phyloP scores from a whole-genome alignment of 2,113 vertebrate genomes.

The Oreochromis spilurus region DNA sequence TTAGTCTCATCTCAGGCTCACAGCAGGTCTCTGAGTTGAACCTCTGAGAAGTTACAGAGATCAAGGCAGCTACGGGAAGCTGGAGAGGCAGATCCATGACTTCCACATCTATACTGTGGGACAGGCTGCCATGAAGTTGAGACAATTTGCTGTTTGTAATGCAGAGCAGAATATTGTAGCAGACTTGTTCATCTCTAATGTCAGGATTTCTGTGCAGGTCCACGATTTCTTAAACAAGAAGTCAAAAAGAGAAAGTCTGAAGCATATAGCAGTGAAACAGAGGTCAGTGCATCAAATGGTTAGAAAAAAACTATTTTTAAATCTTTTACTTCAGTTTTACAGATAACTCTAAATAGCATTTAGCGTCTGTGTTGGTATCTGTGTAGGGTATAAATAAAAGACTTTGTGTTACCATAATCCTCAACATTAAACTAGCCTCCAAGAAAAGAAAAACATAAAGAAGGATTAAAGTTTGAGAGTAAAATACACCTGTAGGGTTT shows the following conservation, averaged over 20 bases:
- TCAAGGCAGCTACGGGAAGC: background rate
- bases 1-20: background rate
- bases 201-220: background rate
- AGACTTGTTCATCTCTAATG: background rate
- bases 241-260: background rate
- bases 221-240: background rate
- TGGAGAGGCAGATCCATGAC: background rate
- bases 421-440: background rate
- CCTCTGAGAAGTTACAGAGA: background rate
- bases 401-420: background rate
- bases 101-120: background rate
- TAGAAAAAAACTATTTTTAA: background rate
- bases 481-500: background rate
- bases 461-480: background rate
- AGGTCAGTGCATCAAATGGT: background rate
- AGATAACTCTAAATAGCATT: background rate
- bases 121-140: accelerated
- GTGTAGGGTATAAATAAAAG: background rate
- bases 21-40: background rate
- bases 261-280: background rate
- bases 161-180: background rate
- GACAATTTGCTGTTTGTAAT: background rate
- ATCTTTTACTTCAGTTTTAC: background rate
- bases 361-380: background rate
- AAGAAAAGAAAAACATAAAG: background rate